Percentiles rank a stretch among this genome's conserved stretches.
These are phyloP conservation scores for Heterohyrax brucei DNA, from an alignment of 2,797 vertebrate species.

Conservation along the genomic window DNA sequence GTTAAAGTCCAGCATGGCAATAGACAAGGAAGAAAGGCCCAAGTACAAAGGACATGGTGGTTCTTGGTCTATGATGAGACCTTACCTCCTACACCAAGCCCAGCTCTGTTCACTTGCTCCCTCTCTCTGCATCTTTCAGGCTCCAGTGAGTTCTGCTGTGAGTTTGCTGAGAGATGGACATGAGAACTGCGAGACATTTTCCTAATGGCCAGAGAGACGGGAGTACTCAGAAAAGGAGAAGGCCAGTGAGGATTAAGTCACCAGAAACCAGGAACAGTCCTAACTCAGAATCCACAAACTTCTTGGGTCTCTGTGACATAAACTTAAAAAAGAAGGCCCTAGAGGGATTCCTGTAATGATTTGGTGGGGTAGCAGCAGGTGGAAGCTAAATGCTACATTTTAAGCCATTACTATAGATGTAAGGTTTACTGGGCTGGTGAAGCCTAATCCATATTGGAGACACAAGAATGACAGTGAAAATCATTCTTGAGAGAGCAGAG, in stretches of 20 bases:
- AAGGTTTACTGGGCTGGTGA: not conserved
- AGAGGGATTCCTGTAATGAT: not conserved
- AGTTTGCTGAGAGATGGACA: not conserved
- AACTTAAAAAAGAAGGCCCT: not conserved
- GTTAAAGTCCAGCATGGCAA: not conserved
- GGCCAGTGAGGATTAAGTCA: not conserved
- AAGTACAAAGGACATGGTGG: no score
- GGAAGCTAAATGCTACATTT: fast-evolving
- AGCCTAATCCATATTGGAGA: not conserved
- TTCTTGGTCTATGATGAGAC: not conserved
- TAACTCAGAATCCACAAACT: not conserved
- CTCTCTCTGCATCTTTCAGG: not conserved
- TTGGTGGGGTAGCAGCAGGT: not conserved
- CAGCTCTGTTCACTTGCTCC: not conserved
- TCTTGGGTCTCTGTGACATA: fast-evolving
- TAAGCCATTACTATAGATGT: fast-evolving
- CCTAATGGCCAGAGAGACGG: not conserved
- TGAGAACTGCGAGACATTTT: not conserved
- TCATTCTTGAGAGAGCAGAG: not conserved
- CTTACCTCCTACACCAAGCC: not conserved
- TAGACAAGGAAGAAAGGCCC: not conserved
- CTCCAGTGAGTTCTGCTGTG: not conserved
- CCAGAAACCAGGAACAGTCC: not conserved
- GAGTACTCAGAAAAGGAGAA: not conserved
- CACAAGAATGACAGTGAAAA: not conserved